Conservation (phyloP, 2,113 vertebrate species). For the Petrocephalus microphthalmus region DNA sequence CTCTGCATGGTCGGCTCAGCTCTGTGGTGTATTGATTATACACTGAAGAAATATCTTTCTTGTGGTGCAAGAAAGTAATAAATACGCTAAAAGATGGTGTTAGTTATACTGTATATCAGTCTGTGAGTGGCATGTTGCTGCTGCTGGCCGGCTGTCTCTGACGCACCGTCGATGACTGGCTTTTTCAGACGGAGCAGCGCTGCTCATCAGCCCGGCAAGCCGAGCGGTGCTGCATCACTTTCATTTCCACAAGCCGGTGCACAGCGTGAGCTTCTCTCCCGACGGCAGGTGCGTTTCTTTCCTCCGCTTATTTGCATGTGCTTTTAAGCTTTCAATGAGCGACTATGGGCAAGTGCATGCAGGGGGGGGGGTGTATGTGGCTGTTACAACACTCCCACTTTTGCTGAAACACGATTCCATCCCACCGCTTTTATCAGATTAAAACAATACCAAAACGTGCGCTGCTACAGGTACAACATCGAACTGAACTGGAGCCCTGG, state of each 20-base stretch:
- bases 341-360: background rate
- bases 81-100: background rate
- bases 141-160: background rate
- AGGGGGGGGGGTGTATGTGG: too few species aligned
- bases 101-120: background rate
- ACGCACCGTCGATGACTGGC: background rate
- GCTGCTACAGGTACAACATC: too few species aligned
- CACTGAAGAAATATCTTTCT: background rate
- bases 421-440: too few species aligned
- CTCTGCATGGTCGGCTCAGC: background rate
- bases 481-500: too few species aligned
- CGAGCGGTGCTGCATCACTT: constrained; percentile 80
- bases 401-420: too few species aligned
- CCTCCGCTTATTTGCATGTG: background rate
- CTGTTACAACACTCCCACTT: too few species aligned
- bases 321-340: background rate
- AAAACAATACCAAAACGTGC: too few species aligned
- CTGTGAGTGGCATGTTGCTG: background rate
- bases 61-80: background rate
- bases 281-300: constrained; percentile 73
- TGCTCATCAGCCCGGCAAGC: constrained; percentile 79
- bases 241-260: constrained; percentile 86
- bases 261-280: constrained; percentile 83
- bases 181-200: constrained; percentile 74
- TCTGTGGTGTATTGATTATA: background rate